phyloP scores from a whole-genome alignment of 1,140 invertebrate species.

The Antheraea pernyi region DNA sequence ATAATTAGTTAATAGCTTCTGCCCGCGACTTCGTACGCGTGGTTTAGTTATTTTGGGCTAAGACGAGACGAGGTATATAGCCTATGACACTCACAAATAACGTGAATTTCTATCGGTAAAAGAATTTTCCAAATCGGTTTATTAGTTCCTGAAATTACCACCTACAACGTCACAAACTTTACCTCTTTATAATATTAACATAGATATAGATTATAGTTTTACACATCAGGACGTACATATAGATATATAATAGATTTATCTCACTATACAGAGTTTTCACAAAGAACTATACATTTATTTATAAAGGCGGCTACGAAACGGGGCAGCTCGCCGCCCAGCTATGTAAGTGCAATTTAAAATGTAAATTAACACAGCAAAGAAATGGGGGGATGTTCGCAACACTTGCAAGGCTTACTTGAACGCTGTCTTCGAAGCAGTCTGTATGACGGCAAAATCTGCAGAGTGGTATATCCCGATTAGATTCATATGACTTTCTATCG shows the following conservation, averaged over 20 bases:
- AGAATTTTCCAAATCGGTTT: too few relatives aligned
- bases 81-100: too few relatives aligned
- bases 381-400: slow-evolving; percentile 41
- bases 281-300: background rate
- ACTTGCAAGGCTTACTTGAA: slow-evolving; percentile 52
- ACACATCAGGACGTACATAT: too few relatives aligned
- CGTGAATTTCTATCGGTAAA: too few relatives aligned
- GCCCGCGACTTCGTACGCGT: too few relatives aligned
- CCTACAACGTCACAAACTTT: too few relatives aligned
- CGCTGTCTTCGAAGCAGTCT: slow-evolving; percentile 60
- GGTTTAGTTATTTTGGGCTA: too few relatives aligned
- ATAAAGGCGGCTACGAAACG: slow-evolving; percentile 59
- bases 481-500: background rate
- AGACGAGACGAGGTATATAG: too few relatives aligned
- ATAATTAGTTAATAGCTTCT: too few relatives aligned
- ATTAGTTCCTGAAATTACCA: too few relatives aligned
- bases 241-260: background rate
- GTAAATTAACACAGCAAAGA: slow-evolving; percentile 78
- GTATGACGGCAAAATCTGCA: slow-evolving; percentile 15
- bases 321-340: slow-evolving; percentile 62
- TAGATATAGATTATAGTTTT: too few relatives aligned
- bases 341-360: slow-evolving; percentile 79
- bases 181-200: too few relatives aligned
- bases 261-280: background rate
- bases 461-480: background rate